Base-by-base conservation (phyloP, 2,797 vertebrate genomes). In the Brachyalestes nurse region DNA sequence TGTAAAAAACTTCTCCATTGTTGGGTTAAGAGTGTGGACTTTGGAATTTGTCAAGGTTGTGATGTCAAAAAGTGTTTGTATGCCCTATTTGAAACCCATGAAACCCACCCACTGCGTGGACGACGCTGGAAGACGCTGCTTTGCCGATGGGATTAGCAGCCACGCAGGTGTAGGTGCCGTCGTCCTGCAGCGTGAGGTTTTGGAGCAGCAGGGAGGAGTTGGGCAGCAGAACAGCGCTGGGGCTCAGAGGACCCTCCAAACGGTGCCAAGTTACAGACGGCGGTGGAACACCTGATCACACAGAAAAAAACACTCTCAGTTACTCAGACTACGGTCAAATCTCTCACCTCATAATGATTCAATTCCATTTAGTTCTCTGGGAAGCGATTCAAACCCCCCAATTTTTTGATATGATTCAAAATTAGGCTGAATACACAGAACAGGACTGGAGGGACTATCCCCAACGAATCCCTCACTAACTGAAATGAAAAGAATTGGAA, bases 191-290 rank as follows among this genome's bases (percentile, higher is more conserved):
- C 9, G 94, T 94, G 84, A 96, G 82, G 9, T 95, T 96, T 71
- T 77, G 91, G 85, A 98, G 91, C 88, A 95, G 90, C 71, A 98
- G 86, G 65, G 95, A 95, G 25, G 95, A 95, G 49, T 95, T 94
- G 19, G 86, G 85, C 83, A 95, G 88, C 13, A 89, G 81, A 72
- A 89, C 79, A 53, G 90, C 78, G 73, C 38, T 87, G 12, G 77
- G 75, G 55, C 85, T 88, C 75, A 93, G 77, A 19, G 80, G 14
- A 25, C 87, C 85, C n/a, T 87, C 91, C 80, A 90, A 93, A 85
- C 91, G 95, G 86, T 89, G 86, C 97, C 97, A 98, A 0, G 82
- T 90, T 62, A 97, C 47, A 0, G 86, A 89, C 62, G 96, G 96
- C 67, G 81, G 91, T 28, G 97, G 97, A 79, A 94, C 84, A 57